Conservation (phyloP, 2,113 vertebrate genomes). For the Periophthalmus modestus region DNA sequence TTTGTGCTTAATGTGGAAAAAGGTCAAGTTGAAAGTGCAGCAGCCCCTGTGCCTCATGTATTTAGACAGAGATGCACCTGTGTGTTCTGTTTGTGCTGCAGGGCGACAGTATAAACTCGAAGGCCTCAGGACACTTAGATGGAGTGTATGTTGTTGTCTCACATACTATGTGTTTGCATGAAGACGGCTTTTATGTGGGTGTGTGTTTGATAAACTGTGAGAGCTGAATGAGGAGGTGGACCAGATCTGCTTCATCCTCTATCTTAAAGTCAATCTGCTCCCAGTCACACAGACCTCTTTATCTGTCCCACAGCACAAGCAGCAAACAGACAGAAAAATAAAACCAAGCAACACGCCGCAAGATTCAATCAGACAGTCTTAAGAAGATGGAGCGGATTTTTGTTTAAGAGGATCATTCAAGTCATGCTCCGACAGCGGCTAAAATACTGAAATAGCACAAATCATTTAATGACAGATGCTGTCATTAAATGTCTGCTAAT, state of each 20-base stretch:
- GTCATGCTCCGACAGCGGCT: slow-evolving; percentile 49
- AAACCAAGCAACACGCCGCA: slow-evolving; percentile 25
- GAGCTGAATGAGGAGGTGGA: slow-evolving; percentile 70
- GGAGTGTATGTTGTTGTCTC: slow-evolving; percentile 64
- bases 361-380: slow-evolving; percentile 50
- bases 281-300: slow-evolving; percentile 67
- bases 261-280: slow-evolving; percentile 74
- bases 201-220: slow-evolving; percentile 82
- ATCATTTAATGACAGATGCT: too few species aligned
- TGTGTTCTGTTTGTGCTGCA: slow-evolving; percentile 69
- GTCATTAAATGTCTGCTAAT: too few species aligned
- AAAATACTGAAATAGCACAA: slow-evolving; percentile 24
- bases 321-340: slow-evolving; percentile 45
- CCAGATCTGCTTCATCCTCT: slow-evolving; percentile 63
- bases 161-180: slow-evolving; percentile 76
- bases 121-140: slow-evolving; percentile 61
- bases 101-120: slow-evolving; percentile 73
- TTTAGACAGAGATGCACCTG: slow-evolving; percentile 73
- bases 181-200: slow-evolving; percentile 75
- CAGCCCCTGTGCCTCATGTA: slow-evolving; percentile 46
- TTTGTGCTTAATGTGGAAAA: slow-evolving; percentile 57
- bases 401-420: slow-evolving; percentile 59
- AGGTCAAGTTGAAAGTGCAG: slow-evolving; percentile 37
- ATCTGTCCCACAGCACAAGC: slow-evolving; percentile 50
- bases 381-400: slow-evolving; percentile 57